Evolutionary conservation across 2,888 invertebrate species (phyloP).

Genomic region (Macrosiphum euphorbiae): DNA sequence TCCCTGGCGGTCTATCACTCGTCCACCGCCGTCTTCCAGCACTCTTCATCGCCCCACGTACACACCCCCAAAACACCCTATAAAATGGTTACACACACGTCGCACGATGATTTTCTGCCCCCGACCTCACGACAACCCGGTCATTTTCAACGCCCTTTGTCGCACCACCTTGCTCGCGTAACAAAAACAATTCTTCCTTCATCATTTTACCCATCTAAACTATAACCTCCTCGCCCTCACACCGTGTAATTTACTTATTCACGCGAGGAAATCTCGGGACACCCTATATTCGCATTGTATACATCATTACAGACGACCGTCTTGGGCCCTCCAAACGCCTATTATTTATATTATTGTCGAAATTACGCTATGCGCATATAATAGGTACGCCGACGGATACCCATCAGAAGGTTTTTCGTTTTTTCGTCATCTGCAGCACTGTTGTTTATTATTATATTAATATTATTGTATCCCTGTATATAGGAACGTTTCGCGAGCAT

Average conservation of each 20-base stretch:
- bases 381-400: neutral
- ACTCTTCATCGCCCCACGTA: neutral
- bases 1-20: conserved; percentile 55
- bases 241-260: conserved; percentile 46
- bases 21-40: neutral
- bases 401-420: neutral
- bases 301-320: conserved; percentile 1
- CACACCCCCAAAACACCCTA: conserved; percentile 43
- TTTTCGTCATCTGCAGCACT: neutral
- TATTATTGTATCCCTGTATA: neutral
- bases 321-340: neutral
- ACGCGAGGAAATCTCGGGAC: conserved; percentile 25
- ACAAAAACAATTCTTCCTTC: conserved; percentile 45
- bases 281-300: neutral
- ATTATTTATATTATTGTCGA: neutral
- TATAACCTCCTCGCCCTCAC: neutral
- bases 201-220: neutral
- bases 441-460: neutral
- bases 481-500: neutral
- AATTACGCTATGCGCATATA: neutral
- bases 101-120: neutral
- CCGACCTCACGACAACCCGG: conserved; percentile 12
- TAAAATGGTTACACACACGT: conserved; percentile 37
- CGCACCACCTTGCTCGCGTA: conserved; percentile 55
- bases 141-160: conserved; percentile 64